Conservation (phyloP, 2,888 invertebrate species). For the Tolmerus cingulatus region DNA sequence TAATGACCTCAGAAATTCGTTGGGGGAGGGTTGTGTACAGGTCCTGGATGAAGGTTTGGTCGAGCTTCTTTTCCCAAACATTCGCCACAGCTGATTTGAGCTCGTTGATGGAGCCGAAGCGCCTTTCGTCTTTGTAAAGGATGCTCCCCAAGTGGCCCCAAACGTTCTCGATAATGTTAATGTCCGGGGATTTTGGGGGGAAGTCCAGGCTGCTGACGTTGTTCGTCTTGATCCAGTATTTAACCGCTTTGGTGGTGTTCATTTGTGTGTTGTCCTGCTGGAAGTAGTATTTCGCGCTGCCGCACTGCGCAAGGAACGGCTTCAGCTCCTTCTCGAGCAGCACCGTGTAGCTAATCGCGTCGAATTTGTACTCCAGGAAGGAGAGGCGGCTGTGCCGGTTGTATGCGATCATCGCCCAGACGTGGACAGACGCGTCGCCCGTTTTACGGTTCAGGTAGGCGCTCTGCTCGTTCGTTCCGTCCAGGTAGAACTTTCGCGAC, state of each 20-base stretch:
- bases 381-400: conserved; percentile 1
- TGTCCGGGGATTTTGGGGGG: conserved; percentile 21
- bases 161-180: conserved; percentile 8
- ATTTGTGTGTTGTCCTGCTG: conserved; percentile 28
- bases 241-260: conserved; percentile 23
- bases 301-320: conserved; percentile 7
- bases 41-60: neutral
- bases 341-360: conserved; percentile 33
- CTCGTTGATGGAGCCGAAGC: conserved; percentile 14
- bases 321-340: conserved; percentile 19
- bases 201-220: conserved; percentile 3
- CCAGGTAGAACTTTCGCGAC: conserved; percentile 19
- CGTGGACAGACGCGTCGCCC: conserved; percentile 13
- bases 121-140: conserved; percentile 2
- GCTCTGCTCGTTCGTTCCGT: conserved; percentile 15
- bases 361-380: conserved; percentile 17
- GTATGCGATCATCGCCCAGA: conserved; percentile 5
- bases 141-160: conserved; percentile 25
- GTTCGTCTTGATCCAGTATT: conserved; percentile 18
- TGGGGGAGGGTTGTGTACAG: neutral
- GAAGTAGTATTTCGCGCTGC: conserved; percentile 1
- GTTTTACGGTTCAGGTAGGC: conserved; percentile 22
- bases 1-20: neutral
- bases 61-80: conserved; percentile 12
- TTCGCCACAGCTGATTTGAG: neutral